Conservation (phyloP, 2,113 vertebrate genomes). For the Eulacestoma nigropectus region DNA sequence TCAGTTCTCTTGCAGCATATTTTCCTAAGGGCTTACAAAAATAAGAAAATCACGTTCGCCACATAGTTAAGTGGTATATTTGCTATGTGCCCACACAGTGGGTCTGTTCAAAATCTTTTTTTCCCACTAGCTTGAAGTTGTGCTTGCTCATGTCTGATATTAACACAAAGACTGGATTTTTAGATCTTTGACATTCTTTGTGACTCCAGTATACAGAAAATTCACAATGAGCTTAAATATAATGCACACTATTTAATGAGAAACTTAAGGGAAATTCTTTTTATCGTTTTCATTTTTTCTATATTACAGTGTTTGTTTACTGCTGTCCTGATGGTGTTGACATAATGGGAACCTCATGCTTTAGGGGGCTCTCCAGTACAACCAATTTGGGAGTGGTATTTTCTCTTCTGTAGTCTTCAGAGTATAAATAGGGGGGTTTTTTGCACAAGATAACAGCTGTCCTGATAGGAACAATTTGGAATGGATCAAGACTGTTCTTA, state of each 20-base stretch:
- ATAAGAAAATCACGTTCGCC: neutral
- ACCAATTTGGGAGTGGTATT: neutral
- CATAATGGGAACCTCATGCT: neutral
- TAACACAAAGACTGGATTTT: neutral
- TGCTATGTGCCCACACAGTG: neutral
- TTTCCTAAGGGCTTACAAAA: neutral
- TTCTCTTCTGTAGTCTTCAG: neutral
- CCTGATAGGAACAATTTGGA: neutral
- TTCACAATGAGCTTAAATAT: neutral
- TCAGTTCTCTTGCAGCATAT: neutral
- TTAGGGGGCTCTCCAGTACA: too few relatives aligned
- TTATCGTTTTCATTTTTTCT: neutral
- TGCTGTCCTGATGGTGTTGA: neutral
- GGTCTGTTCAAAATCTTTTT: neutral
- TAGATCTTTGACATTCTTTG: neutral
- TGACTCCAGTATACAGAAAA: neutral
- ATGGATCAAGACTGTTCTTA: neutral
- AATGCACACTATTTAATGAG: neutral
- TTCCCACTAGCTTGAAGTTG: neutral
- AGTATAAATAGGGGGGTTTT: fast-evolving
- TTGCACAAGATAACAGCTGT: neutral
- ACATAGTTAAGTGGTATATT: neutral
- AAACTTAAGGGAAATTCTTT: neutral
- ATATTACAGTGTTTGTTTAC: neutral
- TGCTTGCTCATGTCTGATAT: neutral